Evolutionary conservation across 2,888 invertebrate genomes (phyloP).

Genomic region (Ptychoptera contaminata): DNA sequence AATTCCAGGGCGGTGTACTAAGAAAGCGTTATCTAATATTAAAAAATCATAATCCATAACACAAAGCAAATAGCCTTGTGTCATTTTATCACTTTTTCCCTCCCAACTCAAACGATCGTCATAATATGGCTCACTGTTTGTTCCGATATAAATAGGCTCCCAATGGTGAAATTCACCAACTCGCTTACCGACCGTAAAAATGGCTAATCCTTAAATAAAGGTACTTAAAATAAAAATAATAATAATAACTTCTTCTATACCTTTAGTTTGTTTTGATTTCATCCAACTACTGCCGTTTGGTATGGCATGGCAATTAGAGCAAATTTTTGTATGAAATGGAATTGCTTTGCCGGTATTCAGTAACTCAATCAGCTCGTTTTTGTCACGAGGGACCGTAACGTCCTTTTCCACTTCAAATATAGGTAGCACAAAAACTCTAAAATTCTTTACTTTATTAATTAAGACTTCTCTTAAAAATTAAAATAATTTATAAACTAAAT

Average conservation of each 20-base stretch:
- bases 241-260: constrained; percentile 10
- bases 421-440: constrained; percentile 63
- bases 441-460: constrained; percentile 27
- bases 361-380: constrained; percentile 16
- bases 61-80: constrained; percentile 75
- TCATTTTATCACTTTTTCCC: constrained; percentile 82
- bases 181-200: constrained; percentile 63
- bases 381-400: constrained; percentile 15
- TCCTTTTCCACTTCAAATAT: constrained; percentile 57
- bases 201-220: not conserved
- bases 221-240: not conserved
- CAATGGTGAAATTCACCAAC: constrained; percentile 54
- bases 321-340: constrained; percentile 17
- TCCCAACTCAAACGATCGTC: constrained; percentile 87
- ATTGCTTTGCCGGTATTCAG: constrained; percentile 11
- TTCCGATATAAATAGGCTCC: constrained; percentile 88
- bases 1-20: constrained; percentile 78
- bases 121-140: constrained; percentile 71
- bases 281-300: constrained; percentile 14
- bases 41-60: constrained; percentile 78
- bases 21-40: constrained; percentile 74
- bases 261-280: constrained; percentile 4
- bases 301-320: constrained; percentile 16
- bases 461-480: not conserved
- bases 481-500: too few relatives aligned